phyloP scores from a whole-genome alignment of 2,113 vertebrate species.

The Ornithorhynchus anatinus region DNA sequence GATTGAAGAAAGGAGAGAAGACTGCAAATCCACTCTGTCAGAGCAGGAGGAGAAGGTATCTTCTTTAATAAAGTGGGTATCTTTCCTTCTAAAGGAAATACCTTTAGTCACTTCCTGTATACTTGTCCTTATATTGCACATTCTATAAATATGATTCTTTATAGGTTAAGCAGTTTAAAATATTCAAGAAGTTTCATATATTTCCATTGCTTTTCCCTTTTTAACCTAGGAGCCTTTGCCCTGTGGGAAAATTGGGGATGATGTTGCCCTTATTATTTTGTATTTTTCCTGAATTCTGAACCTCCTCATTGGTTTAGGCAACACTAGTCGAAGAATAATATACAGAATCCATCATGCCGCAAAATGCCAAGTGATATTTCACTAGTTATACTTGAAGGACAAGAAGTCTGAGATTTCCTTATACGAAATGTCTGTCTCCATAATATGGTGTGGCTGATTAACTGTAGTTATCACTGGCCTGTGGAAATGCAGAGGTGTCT shows the following conservation, averaged over 20 bases:
- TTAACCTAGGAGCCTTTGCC: no score
- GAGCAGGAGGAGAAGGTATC: background rate
- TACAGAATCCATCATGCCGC: background rate
- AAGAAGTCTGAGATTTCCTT: background rate
- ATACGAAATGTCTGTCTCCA: background rate
- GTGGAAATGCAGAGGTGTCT: background rate
- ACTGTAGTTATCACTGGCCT: conserved; percentile 21
- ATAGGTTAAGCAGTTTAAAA: background rate
- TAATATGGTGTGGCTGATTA: background rate
- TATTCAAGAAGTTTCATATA: background rate
- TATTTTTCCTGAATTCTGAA: background rate
- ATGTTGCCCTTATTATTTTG: background rate
- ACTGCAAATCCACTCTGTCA: no score
- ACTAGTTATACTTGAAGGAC: background rate
- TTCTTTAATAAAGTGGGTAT: background rate
- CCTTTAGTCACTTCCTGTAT: background rate
- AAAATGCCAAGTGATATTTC: background rate
- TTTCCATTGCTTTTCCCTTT: no score
- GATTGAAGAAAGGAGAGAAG: no score
- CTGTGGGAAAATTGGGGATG: background rate
- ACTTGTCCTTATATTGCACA: background rate
- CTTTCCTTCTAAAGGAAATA: background rate
- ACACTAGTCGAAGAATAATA: background rate
- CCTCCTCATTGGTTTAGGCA: background rate
- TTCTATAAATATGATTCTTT: background rate